These are phyloP conservation scores for Rotaria socialis DNA, from an alignment of 2,888 invertebrate genomes.

Conservation along the genomic window DNA sequence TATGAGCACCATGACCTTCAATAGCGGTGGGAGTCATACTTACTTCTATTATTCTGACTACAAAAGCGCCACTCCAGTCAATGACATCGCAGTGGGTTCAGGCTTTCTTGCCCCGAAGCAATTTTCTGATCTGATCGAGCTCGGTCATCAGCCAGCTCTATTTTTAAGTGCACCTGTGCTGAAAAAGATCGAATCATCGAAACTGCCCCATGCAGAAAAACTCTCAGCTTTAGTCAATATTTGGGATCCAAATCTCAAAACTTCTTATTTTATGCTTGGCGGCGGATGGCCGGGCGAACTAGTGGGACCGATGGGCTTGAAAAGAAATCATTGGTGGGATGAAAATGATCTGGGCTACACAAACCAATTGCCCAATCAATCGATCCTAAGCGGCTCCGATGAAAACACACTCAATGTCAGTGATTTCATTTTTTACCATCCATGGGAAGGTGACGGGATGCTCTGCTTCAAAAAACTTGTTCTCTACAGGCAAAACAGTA, in stretches of 20 bases:
- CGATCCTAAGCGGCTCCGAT: neutral
- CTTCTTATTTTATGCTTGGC: neutral
- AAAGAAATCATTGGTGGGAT: constrained; percentile 17
- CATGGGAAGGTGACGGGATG: neutral
- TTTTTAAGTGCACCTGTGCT: neutral
- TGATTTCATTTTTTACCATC: neutral
- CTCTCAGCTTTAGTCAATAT: neutral
- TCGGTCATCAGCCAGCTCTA: neutral
- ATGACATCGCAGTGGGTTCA: neutral
- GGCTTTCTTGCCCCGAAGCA: neutral
- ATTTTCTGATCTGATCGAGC: neutral
- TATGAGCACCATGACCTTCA: neutral
- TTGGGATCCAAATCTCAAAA: neutral
- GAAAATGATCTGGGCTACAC: neutral
- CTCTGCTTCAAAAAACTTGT: neutral
- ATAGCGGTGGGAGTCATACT: constrained; percentile 1
- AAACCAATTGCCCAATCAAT: neutral
- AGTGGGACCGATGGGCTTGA: neutral
- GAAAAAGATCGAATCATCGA: neutral
- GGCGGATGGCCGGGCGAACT: neutral
- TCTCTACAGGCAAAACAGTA: neutral
- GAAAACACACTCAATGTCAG: neutral
- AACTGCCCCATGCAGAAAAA: neutral
- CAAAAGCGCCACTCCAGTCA: neutral
- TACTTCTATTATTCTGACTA: neutral